These are phyloP conservation scores for Agrenia bidenticulata DNA, from an alignment of 2,888 invertebrate species.

Conservation along the genomic window DNA sequence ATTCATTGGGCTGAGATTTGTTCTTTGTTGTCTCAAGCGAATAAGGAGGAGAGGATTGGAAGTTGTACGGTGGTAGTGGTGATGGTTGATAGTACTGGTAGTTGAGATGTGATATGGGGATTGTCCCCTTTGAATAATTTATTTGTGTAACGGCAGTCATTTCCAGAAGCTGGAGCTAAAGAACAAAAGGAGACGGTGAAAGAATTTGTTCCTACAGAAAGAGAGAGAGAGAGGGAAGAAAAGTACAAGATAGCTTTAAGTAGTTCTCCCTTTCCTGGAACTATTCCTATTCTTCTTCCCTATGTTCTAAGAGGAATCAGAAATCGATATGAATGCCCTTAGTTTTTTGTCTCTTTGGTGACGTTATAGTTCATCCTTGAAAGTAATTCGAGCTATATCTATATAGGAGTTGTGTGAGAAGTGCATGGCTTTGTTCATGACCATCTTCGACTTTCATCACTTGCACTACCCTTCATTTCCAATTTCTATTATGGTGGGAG, in stretches of 20 bases:
- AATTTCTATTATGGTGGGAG: no score
- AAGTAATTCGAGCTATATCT: no score
- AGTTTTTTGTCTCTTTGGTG: neutral
- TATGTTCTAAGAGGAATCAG: conserved; percentile 19
- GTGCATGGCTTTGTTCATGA: no score
- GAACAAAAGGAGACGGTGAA: conserved; percentile 14
- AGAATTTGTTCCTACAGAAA: neutral
- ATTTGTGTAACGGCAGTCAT: conserved; percentile 33
- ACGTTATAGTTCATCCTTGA: neutral
- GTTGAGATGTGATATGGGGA: conserved; percentile 27
- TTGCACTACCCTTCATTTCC: no score
- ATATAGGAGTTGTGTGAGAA: no score
- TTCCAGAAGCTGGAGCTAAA: conserved; percentile 1
- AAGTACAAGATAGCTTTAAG: neutral
- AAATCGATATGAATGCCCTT: conserved; percentile 26
- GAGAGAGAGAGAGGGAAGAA: conserved; percentile 4
- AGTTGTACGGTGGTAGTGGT: neutral
- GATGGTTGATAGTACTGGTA: neutral
- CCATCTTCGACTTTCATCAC: no score
- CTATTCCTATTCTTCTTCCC: neutral
- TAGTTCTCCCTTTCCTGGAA: neutral
- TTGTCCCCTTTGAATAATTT: conserved; percentile 49
- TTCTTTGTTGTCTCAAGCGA: conserved; percentile 12
- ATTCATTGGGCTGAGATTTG: conserved; percentile 43
- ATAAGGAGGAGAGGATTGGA: conserved; percentile 2